Percentiles rank a stretch among this genome's conserved stretches.
Conservation (phyloP, 2,113 vertebrate species). For the Chloropsis hardwickii region DNA sequence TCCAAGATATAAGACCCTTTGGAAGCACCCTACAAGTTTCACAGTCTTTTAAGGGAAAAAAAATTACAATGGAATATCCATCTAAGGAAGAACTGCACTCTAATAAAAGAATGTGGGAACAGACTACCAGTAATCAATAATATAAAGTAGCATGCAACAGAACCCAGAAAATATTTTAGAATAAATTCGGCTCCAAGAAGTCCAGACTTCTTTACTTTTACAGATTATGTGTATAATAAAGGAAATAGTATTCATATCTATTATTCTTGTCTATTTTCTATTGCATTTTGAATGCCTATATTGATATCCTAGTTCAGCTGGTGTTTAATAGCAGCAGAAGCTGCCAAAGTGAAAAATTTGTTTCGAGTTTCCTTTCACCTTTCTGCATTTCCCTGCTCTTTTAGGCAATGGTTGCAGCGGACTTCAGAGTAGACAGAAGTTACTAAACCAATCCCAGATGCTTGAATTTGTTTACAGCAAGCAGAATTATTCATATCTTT, state of each 20-base stretch:
- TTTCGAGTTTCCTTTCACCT: neutral
- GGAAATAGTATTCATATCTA: neutral
- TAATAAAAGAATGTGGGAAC: neutral
- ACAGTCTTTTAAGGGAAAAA: neutral
- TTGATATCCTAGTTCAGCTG: neutral
- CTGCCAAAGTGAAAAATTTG: neutral
- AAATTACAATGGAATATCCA: neutral
- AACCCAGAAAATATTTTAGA: neutral
- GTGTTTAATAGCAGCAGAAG: neutral
- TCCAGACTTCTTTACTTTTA: neutral
- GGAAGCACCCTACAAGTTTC: neutral
- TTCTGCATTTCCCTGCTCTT: neutral
- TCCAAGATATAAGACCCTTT: neutral
- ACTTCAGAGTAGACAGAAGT: neutral
- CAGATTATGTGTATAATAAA: neutral
- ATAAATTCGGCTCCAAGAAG: neutral
- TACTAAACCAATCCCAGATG: neutral
- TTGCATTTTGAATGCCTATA: neutral
- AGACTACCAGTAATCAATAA: neutral
- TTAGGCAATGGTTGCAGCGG: neutral
- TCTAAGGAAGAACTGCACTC: neutral
- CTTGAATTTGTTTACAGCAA: neutral
- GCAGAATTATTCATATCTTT: neutral
- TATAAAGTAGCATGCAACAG: neutral
- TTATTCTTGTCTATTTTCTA: neutral